phyloP scores from a whole-genome alignment of 2,797 vertebrate genomes.

The Catostomus latipinnis region DNA sequence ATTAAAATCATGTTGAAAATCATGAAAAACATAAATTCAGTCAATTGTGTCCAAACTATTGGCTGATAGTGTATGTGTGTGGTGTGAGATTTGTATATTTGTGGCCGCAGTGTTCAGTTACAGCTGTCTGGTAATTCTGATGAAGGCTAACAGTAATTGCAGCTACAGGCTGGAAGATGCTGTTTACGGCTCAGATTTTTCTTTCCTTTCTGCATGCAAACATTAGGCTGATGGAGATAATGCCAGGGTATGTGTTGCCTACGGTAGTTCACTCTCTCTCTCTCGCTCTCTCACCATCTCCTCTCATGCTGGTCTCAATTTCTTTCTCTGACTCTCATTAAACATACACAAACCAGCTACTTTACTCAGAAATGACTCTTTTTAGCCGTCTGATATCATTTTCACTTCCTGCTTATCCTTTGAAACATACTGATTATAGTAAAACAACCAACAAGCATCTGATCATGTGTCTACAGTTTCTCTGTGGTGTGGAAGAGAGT shows the following conservation, averaged over 20 bases:
- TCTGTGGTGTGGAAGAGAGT: constrained; percentile 14
- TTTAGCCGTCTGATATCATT: constrained; percentile 32
- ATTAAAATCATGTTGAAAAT: no score
- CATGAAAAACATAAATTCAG: no score
- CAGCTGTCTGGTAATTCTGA: constrained; percentile 81
- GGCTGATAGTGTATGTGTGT: background rate
- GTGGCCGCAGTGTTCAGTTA: constrained; percentile 64
- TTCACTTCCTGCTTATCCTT: constrained; percentile 53
- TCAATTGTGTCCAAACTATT: no score
- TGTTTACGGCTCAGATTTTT: constrained; percentile 72
- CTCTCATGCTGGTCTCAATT: no score
- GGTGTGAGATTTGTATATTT: constrained; percentile 76
- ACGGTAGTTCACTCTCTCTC: constrained; percentile 3
- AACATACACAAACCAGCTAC: constrained; percentile 25
- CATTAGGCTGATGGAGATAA: constrained; percentile 81
- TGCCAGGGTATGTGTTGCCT: constrained; percentile 81
- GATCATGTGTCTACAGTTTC: background rate
- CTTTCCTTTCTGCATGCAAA: constrained; percentile 72
- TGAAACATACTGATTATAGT: constrained; percentile 32
- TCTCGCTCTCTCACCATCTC: no score
- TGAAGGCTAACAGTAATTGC: constrained; percentile 80
- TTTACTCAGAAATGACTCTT: constrained; percentile 9
- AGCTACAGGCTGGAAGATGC: constrained; percentile 69
- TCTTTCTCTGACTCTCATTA: constrained; percentile 12
- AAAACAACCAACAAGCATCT: constrained; percentile 10